Evolutionary conservation across 2,888 invertebrate species (phyloP).

Genomic region (Cheilosia grossa): DNA sequence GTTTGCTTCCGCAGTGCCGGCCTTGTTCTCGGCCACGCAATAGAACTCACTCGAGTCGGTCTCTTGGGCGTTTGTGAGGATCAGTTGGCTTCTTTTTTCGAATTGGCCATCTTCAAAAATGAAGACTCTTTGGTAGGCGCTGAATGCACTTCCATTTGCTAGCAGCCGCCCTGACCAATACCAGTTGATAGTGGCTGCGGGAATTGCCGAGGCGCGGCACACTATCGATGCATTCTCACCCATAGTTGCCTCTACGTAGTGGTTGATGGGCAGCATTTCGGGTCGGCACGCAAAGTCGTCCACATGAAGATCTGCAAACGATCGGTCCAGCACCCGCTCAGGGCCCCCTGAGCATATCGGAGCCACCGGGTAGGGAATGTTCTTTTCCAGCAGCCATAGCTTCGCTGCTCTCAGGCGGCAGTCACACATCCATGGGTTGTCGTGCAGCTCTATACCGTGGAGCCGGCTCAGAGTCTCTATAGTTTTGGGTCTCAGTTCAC

Average conservation of each 20-base stretch:
- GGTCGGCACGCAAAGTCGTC: slow-evolving; percentile 95
- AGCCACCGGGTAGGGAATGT: slow-evolving; percentile 90
- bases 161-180: slow-evolving; percentile 92
- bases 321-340: slow-evolving; percentile 87
- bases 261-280: slow-evolving; percentile 89
- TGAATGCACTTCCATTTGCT: slow-evolving; percentile 90
- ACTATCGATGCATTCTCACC: slow-evolving; percentile 94
- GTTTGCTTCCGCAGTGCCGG: slow-evolving; percentile 94
- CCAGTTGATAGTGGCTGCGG: slow-evolving; percentile 92
- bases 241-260: slow-evolving; percentile 90
- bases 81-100: slow-evolving; percentile 90
- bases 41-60: slow-evolving; percentile 93
- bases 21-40: slow-evolving; percentile 95
- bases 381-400: slow-evolving; percentile 91
- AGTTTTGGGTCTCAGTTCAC: slow-evolving; percentile 88
- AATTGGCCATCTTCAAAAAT: slow-evolving; percentile 91
- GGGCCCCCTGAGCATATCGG: slow-evolving; percentile 91
- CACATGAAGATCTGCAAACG: slow-evolving; percentile 89
- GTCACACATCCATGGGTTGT: slow-evolving; percentile 95
- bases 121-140: slow-evolving; percentile 89
- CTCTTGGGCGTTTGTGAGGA: slow-evolving; percentile 92
- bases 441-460: slow-evolving; percentile 92
- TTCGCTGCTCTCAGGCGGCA: slow-evolving; percentile 92
- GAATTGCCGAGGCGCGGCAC: slow-evolving; percentile 92
- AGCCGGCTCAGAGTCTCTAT: slow-evolving; percentile 89